These are phyloP conservation scores for Mimas tiliae DNA, from an alignment of 2,888 invertebrate genomes.

Conservation along the genomic window DNA sequence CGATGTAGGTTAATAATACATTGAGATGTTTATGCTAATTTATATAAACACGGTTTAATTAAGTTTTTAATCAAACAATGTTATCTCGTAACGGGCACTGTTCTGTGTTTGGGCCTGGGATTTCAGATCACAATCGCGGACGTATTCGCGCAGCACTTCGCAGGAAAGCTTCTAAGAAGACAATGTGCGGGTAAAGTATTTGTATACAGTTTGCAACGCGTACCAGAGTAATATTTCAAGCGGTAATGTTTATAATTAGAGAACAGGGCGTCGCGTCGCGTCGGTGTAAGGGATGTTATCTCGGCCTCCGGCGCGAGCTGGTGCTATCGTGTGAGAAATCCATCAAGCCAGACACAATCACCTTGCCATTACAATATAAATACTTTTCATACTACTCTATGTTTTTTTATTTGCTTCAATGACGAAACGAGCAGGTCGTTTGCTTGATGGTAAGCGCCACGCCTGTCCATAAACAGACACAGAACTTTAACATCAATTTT, in stretches of 20 bases:
- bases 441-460: too few species aligned
- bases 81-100: conserved; percentile 30
- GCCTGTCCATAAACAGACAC: too few species aligned
- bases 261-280: conserved; percentile 57
- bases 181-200: conserved; percentile 59
- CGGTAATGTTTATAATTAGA: conserved; percentile 75
- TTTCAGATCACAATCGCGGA: conserved; percentile 61
- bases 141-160: conserved; percentile 51
- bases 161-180: conserved; percentile 62
- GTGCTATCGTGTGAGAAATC: conserved; percentile 76
- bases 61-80: conserved; percentile 27
- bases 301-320: conserved; percentile 61
- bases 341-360: conserved; percentile 44
- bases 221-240: conserved; percentile 63
- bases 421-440: too few species aligned
- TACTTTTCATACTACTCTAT: background rate
- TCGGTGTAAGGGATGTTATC: conserved; percentile 61
- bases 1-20: conserved; percentile 16
- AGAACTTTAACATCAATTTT: too few species aligned
- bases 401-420: too few species aligned
- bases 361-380: conserved; percentile 31
- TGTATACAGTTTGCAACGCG: conserved; percentile 43
- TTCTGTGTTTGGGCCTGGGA: conserved; percentile 46
- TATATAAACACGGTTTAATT: conserved; percentile 25
- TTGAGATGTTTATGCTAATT: conserved; percentile 25